Evolutionary conservation across 2,888 invertebrate species (phyloP).

Genomic region (Limnephilus marmoratus): DNA sequence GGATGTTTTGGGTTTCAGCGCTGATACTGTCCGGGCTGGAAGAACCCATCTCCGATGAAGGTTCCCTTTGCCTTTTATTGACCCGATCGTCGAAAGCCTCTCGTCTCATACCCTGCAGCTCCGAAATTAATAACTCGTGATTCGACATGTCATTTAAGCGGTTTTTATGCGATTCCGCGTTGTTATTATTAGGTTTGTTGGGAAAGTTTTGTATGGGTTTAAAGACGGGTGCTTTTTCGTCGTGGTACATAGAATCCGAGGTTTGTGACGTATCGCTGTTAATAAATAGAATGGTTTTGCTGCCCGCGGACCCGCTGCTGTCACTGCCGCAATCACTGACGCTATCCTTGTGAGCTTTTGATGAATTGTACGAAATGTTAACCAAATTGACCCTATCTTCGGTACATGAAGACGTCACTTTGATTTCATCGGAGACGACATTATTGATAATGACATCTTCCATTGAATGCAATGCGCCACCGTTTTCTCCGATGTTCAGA

Average conservation of each 20-base stretch:
- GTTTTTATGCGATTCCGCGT: constrained; percentile 37
- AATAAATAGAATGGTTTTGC: constrained; percentile 64
- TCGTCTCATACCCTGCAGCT: constrained; percentile 81
- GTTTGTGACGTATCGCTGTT: constrained; percentile 68
- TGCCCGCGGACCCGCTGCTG: constrained; percentile 57
- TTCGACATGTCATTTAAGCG: constrained; percentile 76
- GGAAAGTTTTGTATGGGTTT: constrained; percentile 64
- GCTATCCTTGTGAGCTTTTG: constrained; percentile 53
- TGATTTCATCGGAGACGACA: constrained; percentile 17
- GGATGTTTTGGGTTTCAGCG: constrained; percentile 63
- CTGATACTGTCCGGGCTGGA: constrained; percentile 62
- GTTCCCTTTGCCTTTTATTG: constrained; percentile 68
- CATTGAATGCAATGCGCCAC: not conserved
- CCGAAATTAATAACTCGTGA: constrained; percentile 84
- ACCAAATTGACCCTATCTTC: constrained; percentile 57
- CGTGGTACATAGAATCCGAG: constrained; percentile 16
- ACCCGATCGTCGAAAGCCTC: constrained; percentile 66
- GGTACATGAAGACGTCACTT: constrained; percentile 18
- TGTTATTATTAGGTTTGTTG: not conserved
- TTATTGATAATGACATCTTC: not conserved
- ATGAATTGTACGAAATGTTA: constrained; percentile 53
- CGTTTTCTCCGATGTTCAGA: not conserved
- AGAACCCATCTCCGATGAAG: constrained; percentile 67
- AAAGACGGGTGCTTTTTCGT: constrained; percentile 28
- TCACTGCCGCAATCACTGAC: constrained; percentile 63